Conservation (phyloP, 2,888 invertebrate genomes). For the Eilema griseolum region DNA sequence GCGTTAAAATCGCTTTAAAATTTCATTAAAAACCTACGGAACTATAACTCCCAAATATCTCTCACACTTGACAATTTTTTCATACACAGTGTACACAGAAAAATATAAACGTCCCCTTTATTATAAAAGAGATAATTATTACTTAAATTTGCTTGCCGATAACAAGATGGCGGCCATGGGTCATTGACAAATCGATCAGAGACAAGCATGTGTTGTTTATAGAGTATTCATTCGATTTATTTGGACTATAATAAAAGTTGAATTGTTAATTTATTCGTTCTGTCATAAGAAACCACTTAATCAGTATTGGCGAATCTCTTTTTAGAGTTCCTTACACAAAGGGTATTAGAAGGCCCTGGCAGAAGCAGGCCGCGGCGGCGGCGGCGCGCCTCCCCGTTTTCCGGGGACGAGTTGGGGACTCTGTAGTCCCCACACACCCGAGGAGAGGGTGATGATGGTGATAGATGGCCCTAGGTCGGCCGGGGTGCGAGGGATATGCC, state of each 20-base stretch:
- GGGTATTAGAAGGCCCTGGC: no score
- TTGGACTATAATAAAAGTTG: neutral
- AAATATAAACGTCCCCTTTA: neutral
- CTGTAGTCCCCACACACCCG: no score
- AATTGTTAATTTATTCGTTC: neutral
- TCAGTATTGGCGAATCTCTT: neutral
- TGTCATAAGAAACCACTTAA: neutral
- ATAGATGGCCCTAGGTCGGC: no score
- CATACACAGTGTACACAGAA: neutral
- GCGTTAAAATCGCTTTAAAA: no score
- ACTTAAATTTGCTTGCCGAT: neutral
- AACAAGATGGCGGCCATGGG: slow-evolving; percentile 8
- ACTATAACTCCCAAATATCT: neutral
- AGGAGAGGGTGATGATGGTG: no score
- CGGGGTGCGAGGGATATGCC: no score
- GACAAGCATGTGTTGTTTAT: neutral
- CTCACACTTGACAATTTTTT: neutral
- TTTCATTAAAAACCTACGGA: no score
- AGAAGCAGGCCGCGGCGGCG: no score
- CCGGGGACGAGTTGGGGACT: no score
- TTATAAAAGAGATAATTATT: slow-evolving; percentile 7
- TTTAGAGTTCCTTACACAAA: no score
- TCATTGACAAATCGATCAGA: slow-evolving; percentile 13
- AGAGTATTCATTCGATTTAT: neutral
- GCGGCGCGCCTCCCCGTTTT: no score